Evolutionary conservation across 2,888 invertebrate genomes (phyloP).

Genomic region (Archips crataeganus): DNA sequence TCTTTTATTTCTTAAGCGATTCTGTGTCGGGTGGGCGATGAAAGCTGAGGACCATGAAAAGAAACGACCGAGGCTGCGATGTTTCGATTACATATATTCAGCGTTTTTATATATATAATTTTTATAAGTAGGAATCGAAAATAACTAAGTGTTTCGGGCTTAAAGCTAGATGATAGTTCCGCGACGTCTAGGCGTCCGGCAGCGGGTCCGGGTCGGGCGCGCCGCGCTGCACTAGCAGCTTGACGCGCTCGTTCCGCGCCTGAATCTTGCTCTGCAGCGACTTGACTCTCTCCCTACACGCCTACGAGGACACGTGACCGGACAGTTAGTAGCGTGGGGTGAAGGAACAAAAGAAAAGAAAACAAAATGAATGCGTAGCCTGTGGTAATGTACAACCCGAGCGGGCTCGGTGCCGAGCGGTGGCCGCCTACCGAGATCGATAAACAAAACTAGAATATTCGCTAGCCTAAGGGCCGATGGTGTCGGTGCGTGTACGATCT

Average conservation of each 20-base stretch:
- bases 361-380: slow-evolving; percentile 65
- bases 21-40: slow-evolving; percentile 52
- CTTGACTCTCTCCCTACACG: slow-evolving; percentile 94
- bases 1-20: slow-evolving; percentile 53
- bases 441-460: slow-evolving; percentile 78
- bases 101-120: slow-evolving; percentile 62
- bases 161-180: slow-evolving; percentile 63
- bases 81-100: slow-evolving; percentile 76
- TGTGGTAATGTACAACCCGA: slow-evolving; percentile 65
- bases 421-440: slow-evolving; percentile 55
- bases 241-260: slow-evolving; percentile 95
- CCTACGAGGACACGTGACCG: slow-evolving; percentile 87
- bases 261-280: slow-evolving; percentile 95
- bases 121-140: slow-evolving; percentile 67
- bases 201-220: slow-evolving; percentile 92
- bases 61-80: slow-evolving; percentile 77
- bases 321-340: slow-evolving; percentile 74
- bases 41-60: slow-evolving; percentile 66
- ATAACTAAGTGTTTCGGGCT: slow-evolving; percentile 66
- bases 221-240: slow-evolving; percentile 94
- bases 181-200: slow-evolving; percentile 86
- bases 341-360: slow-evolving; percentile 78
- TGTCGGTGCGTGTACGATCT: slow-evolving; percentile 53
- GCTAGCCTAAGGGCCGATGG: slow-evolving; percentile 65
- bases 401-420: slow-evolving; percentile 55